Conservation (phyloP, 2,888 invertebrate genomes). For the Anaspis maculata region DNA sequence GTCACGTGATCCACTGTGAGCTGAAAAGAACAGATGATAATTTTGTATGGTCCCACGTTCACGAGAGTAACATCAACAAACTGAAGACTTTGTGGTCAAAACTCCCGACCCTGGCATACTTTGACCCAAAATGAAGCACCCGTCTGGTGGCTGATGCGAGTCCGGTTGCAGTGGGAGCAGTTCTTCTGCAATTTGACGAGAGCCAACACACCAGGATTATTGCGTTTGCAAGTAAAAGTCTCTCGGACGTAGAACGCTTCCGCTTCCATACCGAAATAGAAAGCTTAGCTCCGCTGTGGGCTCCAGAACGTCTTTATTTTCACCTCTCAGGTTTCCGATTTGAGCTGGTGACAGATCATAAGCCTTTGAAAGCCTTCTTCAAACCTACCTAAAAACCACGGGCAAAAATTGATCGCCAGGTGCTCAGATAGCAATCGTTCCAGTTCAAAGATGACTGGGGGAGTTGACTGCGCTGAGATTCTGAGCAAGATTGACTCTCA, state of each 20-base stretch:
- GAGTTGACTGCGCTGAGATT: too few species aligned
- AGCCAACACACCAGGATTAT: not conserved
- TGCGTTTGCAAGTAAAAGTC: slow-evolving; percentile 1
- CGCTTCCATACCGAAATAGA: not conserved
- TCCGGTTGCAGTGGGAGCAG: not conserved
- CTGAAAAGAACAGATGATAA: not conserved
- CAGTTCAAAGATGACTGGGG: slow-evolving; percentile 1
- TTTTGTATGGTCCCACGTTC: not conserved
- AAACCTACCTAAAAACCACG: not conserved
- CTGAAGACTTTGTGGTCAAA: not conserved
- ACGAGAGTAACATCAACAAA: not conserved
- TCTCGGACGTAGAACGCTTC: not conserved
- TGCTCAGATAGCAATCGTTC: not conserved
- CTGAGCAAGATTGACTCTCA: too few species aligned
- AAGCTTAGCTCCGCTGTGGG: not conserved
- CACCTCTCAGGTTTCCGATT: not conserved
- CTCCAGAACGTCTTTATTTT: not conserved
- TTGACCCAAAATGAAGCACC: not conserved
- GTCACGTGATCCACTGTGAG: not conserved
- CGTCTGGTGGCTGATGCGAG: not conserved
- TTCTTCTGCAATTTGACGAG: not conserved
- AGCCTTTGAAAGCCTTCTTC: not conserved
- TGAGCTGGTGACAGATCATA: slow-evolving; percentile 1
- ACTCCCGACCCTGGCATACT: not conserved
- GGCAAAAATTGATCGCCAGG: not conserved